These are phyloP conservation scores for Hybognathus amarus DNA, from an alignment of 2,797 vertebrate genomes.

Conservation along the genomic window DNA sequence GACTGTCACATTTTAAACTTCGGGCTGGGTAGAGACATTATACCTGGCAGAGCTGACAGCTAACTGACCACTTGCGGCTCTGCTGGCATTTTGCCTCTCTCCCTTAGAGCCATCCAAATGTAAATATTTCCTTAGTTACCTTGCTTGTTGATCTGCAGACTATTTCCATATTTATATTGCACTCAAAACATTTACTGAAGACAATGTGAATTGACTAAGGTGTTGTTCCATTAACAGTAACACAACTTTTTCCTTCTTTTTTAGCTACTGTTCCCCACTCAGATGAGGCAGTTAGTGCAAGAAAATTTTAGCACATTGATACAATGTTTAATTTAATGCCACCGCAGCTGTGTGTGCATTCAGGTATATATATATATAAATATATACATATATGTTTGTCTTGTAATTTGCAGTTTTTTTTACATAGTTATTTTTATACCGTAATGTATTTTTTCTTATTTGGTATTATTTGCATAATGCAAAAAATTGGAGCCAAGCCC, in stretches of 20 bases:
- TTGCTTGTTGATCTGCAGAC: constrained; percentile 57
- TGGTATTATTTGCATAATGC: background rate
- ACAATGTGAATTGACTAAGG: constrained; percentile 55
- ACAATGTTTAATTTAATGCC: background rate
- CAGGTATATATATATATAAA: background rate
- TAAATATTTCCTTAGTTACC: constrained; percentile 69
- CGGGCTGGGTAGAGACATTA: constrained; percentile 33
- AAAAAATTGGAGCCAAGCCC: background rate
- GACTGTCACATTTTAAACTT: background rate
- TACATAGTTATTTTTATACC: background rate
- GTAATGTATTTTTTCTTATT: background rate
- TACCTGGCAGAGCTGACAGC: constrained; percentile 47
- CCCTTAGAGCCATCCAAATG: constrained; percentile 58
- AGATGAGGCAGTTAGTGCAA: background rate
- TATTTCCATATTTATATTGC: constrained; percentile 67
- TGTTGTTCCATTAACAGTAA: constrained; percentile 48
- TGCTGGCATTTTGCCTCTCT: constrained; percentile 57
- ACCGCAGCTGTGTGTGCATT: background rate
- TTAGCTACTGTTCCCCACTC: constrained; percentile 13
- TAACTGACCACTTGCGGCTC: constrained; percentile 35
- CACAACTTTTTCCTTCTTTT: background rate
- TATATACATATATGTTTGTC: background rate
- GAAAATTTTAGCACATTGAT: background rate
- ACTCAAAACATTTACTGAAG: constrained; percentile 59
- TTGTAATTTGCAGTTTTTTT: background rate